Evolutionary conservation across 2,888 invertebrate genomes (phyloP).

Genomic region (Zele albiditarsus): DNA sequence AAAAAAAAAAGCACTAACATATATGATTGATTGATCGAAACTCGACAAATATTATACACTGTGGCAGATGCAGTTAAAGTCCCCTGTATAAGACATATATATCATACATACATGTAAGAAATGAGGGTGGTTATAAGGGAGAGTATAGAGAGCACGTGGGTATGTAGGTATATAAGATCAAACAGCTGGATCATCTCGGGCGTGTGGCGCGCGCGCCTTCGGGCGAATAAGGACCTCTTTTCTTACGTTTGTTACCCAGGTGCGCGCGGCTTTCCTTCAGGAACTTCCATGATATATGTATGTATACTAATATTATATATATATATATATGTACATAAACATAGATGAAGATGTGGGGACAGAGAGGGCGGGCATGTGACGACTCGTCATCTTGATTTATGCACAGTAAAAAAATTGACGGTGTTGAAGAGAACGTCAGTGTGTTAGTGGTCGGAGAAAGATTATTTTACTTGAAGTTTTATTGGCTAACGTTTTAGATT

Average conservation of each 20-base stretch:
- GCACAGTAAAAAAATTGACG: background rate
- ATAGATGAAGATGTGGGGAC: constrained; percentile 36
- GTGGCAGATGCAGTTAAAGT: constrained; percentile 61
- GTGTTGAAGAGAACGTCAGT: background rate
- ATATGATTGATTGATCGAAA: constrained; percentile 46
- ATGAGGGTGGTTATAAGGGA: constrained; percentile 5
- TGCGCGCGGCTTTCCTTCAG: constrained; percentile 43
- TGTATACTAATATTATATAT: background rate
- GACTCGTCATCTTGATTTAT: background rate
- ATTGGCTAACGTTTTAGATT: too few species aligned
- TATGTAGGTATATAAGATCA: constrained; percentile 59
- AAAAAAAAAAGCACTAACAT: background rate
- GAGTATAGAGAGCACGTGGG: constrained; percentile 63
- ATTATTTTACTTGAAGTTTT: too few species aligned
- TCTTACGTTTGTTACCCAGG: constrained; percentile 49
- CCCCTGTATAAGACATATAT: constrained; percentile 25
- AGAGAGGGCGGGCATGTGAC: background rate
- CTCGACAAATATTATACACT: constrained; percentile 53
- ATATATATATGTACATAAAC: constrained; percentile 1
- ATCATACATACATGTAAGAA: constrained; percentile 5
- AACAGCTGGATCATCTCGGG: constrained; percentile 72
- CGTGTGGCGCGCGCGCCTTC: constrained; percentile 58
- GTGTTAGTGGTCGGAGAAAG: too few species aligned
- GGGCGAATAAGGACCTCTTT: constrained; percentile 63
- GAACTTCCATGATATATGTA: background rate